phyloP scores from a whole-genome alignment of 2,888 invertebrate genomes.

The Parascotia fuliginaria region DNA sequence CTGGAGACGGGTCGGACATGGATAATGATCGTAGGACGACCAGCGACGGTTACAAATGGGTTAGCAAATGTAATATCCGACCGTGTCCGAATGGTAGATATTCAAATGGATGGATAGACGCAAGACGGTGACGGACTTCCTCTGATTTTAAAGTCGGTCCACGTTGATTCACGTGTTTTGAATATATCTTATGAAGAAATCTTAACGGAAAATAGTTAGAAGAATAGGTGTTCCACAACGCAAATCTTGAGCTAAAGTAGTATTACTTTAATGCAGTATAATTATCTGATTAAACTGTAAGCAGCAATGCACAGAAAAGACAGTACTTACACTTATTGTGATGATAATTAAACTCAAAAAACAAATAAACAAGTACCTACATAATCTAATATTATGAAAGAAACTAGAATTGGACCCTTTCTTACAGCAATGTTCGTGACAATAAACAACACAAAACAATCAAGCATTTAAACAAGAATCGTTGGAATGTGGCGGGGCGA shows the following conservation, averaged over 20 bases:
- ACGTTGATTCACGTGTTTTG: slow-evolving; percentile 41
- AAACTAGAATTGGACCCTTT: slow-evolving; percentile 32
- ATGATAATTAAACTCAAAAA: no score
- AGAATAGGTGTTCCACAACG: no score
- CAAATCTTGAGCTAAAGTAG: no score
- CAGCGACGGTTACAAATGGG: slow-evolving; percentile 83
- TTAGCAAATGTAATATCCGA: slow-evolving; percentile 85
- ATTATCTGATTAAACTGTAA: no score
- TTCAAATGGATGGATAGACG: slow-evolving; percentile 68
- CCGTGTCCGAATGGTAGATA: slow-evolving; percentile 71
- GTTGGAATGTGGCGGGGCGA: slow-evolving; percentile 64
- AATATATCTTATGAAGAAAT: slow-evolving; percentile 25
- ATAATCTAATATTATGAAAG: neutral
- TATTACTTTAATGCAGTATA: no score
- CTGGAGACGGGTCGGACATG: slow-evolving; percentile 72
- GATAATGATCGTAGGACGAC: slow-evolving; percentile 80
- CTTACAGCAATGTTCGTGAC: slow-evolving; percentile 69
- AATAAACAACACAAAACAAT: slow-evolving; percentile 80
- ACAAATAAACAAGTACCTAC: neutral
- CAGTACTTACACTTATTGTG: no score
- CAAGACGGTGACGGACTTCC: slow-evolving; percentile 59
- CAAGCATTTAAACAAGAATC: slow-evolving; percentile 80
- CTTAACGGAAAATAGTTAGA: neutral
- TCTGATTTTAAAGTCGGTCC: slow-evolving; percentile 54
- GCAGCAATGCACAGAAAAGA: no score